Conservation (phyloP, 2,888 invertebrate genomes). For the Siphlonurus alternatus region DNA sequence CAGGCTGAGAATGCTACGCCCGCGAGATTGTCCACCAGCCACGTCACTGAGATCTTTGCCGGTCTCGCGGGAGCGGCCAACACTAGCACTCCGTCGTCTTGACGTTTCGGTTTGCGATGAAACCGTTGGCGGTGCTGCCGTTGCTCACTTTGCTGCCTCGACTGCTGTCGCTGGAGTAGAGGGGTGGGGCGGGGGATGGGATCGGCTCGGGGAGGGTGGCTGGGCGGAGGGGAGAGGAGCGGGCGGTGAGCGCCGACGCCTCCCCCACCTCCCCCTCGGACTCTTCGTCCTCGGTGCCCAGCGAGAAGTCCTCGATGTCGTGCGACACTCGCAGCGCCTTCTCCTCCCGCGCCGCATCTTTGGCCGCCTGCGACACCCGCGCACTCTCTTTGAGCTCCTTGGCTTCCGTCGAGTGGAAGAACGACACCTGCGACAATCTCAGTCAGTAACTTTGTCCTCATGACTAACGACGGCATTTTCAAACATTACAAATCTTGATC, state of each 20-base stretch:
- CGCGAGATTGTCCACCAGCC: no score
- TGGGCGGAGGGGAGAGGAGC: neutral
- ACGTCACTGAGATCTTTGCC: neutral
- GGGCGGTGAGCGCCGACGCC: neutral
- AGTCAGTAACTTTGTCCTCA: no score
- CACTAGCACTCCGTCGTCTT: conserved; percentile 17
- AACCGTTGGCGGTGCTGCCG: conserved; percentile 19
- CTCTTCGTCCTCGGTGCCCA: conserved; percentile 14
- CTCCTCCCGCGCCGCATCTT: neutral
- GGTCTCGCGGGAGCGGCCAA: neutral
- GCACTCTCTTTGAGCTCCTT: conserved; percentile 23
- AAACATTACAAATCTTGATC: no score
- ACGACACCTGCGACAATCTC: no score
- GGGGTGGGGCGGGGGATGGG: neutral
- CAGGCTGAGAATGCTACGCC: no score
- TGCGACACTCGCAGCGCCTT: conserved; percentile 18
- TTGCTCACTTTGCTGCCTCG: conserved; percentile 18
- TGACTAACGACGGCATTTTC: no score
- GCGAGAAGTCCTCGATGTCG: conserved; percentile 20
- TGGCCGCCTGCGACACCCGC: conserved; percentile 2
- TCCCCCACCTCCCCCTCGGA: conserved; percentile 13
- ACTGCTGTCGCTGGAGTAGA: conserved; percentile 14
- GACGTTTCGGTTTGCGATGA: conserved; percentile 11
- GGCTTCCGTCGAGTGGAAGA: conserved; percentile 41
- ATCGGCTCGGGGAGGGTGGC: conserved; percentile 6